Conservation (phyloP, 2,888 invertebrate species). For the Aelia acuminata region DNA sequence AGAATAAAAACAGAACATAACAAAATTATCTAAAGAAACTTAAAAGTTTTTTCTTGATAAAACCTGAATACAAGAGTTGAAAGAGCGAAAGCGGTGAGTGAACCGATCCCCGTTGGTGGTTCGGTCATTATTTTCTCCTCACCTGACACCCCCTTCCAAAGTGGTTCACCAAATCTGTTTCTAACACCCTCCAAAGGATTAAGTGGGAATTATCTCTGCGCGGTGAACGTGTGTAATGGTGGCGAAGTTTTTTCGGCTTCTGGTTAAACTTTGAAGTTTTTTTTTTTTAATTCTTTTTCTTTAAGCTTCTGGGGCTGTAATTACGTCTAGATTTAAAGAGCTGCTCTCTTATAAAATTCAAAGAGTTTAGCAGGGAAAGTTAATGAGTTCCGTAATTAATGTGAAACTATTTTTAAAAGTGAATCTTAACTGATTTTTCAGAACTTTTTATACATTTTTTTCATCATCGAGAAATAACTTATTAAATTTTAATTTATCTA, state of each 20-base stretch:
- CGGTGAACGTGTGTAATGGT: background rate
- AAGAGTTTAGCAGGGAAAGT: background rate
- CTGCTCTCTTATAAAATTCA: background rate
- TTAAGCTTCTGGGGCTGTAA: background rate
- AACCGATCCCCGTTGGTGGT: background rate
- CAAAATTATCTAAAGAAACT: too few species aligned
- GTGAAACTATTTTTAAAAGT: too few species aligned
- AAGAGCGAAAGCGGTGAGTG: background rate
- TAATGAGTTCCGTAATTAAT: background rate
- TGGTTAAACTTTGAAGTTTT: background rate
- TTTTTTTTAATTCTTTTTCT: too few species aligned
- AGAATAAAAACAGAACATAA: too few species aligned
- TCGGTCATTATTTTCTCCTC: conserved; percentile 4
- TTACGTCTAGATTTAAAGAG: background rate
- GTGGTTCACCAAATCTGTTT: background rate
- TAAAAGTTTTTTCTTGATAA: background rate
- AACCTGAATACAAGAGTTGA: background rate
- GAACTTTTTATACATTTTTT: too few species aligned
- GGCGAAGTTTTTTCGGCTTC: background rate
- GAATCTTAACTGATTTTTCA: too few species aligned
- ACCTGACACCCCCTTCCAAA: background rate
- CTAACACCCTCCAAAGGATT: background rate
- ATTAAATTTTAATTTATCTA: too few species aligned
- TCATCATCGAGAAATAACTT: too few species aligned
- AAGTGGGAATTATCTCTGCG: background rate